A percentile compares a stretch with the other conserved stretches of the same genome.
Conservation (phyloP, 2,797 vertebrate species). For the Parauchenoglanis ngamensis region DNA sequence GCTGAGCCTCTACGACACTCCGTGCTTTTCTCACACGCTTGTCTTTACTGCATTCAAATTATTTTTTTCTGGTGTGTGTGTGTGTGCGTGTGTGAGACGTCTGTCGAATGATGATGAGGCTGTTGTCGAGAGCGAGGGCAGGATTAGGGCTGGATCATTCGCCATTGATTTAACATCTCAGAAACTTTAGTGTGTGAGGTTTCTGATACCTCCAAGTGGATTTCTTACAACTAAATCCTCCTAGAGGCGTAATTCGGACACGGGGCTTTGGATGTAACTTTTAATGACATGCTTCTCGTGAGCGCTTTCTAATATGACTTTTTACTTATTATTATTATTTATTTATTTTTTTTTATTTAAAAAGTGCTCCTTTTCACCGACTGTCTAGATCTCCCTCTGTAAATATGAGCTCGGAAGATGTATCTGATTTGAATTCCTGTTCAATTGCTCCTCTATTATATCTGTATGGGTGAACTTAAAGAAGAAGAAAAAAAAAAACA, state of each 20-base stretch:
- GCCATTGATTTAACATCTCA: conserved; percentile 28
- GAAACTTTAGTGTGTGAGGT: not conserved
- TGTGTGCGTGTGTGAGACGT: conserved; percentile 69
- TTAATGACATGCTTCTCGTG: not conserved
- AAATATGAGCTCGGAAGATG: no score
- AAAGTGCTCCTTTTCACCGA: no score
- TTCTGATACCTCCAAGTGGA: not conserved
- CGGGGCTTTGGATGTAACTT: not conserved
- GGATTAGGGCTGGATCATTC: conserved; percentile 40
- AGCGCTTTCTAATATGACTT: not conserved
- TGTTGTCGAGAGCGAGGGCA: conserved; percentile 70
- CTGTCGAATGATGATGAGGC: conserved; percentile 91
- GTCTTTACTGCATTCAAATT: conserved; percentile 59
- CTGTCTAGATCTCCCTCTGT: not conserved
- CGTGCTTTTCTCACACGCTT: conserved; percentile 1
- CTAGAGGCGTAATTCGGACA: not conserved
- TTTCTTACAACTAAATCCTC: conserved; percentile 19
- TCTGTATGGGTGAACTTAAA: not conserved
- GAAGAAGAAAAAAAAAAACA: not conserved
- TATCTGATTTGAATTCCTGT: not conserved
- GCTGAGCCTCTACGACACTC: conserved; percentile 58
- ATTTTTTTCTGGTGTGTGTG: conserved; percentile 55
- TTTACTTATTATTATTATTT: not conserved
- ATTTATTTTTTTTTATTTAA: not conserved
- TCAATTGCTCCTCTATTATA: not conserved